These are phyloP conservation scores for Enteromius paludinosus DNA, from an alignment of 2,797 vertebrate species.

Conservation along the genomic window DNA sequence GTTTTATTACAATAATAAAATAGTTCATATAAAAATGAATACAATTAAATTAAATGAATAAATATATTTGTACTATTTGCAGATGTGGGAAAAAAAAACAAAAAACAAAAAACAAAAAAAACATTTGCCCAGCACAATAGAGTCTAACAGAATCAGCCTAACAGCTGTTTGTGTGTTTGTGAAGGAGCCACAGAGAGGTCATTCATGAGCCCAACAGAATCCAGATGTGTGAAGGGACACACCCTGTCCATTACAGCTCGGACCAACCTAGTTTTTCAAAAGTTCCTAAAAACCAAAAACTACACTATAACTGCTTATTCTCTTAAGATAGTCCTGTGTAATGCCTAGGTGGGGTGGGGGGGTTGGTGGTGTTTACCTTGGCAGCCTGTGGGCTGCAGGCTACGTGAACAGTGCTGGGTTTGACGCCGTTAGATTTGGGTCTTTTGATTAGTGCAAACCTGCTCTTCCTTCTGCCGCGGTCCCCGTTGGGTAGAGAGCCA, in stretches of 20 bases:
- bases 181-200: constrained; percentile 41
- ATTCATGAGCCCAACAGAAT: constrained; percentile 46
- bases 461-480: constrained; percentile 97
- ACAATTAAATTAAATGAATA: not conserved
- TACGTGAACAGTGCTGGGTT: constrained; percentile 96
- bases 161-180: constrained; percentile 6
- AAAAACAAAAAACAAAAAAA: too few species aligned
- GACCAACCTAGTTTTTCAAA: not conserved
- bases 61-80: not conserved
- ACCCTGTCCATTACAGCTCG: constrained; percentile 24
- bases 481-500: constrained; percentile 98
- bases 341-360: constrained; percentile 19
- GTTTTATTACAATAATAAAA: not conserved
- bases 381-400: constrained; percentile 97
- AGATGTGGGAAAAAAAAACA: not conserved
- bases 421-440: constrained; percentile 97
- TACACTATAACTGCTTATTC: not conserved
- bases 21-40: not conserved
- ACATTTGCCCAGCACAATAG: not conserved
- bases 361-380: constrained; percentile 81
- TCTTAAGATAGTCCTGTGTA: not conserved
- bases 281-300: not conserved
- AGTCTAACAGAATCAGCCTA: not conserved
- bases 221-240: constrained; percentile 54
- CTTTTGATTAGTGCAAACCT: constrained; percentile 96